Base-by-base conservation (phyloP, 1,140 invertebrate species). In the Cotesia glomerata region DNA sequence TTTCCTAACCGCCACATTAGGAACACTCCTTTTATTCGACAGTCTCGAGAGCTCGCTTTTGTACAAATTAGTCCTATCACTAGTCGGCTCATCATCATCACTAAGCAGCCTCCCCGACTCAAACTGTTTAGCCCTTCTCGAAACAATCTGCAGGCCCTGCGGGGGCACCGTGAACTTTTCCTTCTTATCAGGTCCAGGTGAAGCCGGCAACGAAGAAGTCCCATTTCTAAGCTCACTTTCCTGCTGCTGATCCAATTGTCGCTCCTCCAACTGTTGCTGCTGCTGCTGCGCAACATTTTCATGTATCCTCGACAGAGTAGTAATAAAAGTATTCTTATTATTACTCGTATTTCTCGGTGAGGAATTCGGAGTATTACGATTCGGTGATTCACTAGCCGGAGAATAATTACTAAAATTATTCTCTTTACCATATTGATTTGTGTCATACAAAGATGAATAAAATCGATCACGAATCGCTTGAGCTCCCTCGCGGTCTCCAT, bases 41-140 rank as follows among this genome's bases (percentile, higher is more conserved):
- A 95, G 81, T 36, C 93, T 85, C 4, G 93, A 91, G 68, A 94
- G 83, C 81, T 94, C 93, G 80, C 92, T 93, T 73, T 90, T 89
- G 69, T 93, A 93, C 26, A 92, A 88, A 76, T 90, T 90, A 3
- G 91, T 93, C 52, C 92, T 88, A 75, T 91, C 88, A 49, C 89
- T 89, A 4, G 88, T 85, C 74, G 81, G 88, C 78, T 83, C 90
- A 81, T 88, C 89, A 32, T 89, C 88, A 45, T 88, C 89, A 18
- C 90, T 90, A 26, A 88, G 78, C 9, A 90, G 74, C 72, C 85
- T 81, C 2, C 90, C 91, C 2, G 85, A 88, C 78, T 94, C 93
- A 81, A 95, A 92, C 77, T 94, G 92, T 72, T 90, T 89, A 0
- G 92, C 92, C n/a, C 92, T 85, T 64, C 90, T 90, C 1, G 91